Conservation (phyloP, 2,888 invertebrate genomes). For the Odontomyia ornata region DNA sequence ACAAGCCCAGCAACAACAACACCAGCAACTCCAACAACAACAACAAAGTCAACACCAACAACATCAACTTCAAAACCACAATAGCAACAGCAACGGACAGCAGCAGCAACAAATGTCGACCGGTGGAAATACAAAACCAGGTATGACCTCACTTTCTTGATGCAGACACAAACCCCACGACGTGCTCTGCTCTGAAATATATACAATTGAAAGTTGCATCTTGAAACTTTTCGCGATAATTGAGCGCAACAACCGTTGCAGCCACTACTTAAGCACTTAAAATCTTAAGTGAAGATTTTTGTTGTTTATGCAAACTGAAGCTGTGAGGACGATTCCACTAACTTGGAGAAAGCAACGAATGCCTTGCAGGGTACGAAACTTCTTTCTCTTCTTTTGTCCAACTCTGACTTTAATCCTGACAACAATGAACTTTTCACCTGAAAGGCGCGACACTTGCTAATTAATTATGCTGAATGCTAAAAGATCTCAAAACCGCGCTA, state of each 20-base stretch:
- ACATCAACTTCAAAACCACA: slow-evolving; percentile 52
- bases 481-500: background rate
- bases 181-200: background rate
- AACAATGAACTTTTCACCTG: slow-evolving; percentile 3
- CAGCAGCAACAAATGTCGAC: slow-evolving; percentile 57
- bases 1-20: slow-evolving; percentile 53
- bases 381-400: background rate
- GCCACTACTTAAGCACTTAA: slow-evolving; percentile 29
- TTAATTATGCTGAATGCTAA: slow-evolving; percentile 20
- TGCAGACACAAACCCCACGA: background rate
- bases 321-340: background rate
- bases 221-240: slow-evolving; percentile 34
- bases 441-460: slow-evolving; percentile 27
- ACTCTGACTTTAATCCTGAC: slow-evolving; percentile 25
- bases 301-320: background rate
- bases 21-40: slow-evolving; percentile 50
- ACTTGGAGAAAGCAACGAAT: background rate
- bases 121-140: slow-evolving; percentile 59
- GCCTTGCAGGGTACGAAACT: background rate
- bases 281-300: slow-evolving; percentile 12
- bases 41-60: slow-evolving; percentile 53
- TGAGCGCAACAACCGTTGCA: slow-evolving; percentile 13
- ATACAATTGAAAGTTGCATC: slow-evolving; percentile 18
- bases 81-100: slow-evolving; percentile 55
- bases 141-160: slow-evolving; percentile 53